Base-by-base conservation (phyloP, 2,113 vertebrate genomes). In the Lophius piscatorius region DNA sequence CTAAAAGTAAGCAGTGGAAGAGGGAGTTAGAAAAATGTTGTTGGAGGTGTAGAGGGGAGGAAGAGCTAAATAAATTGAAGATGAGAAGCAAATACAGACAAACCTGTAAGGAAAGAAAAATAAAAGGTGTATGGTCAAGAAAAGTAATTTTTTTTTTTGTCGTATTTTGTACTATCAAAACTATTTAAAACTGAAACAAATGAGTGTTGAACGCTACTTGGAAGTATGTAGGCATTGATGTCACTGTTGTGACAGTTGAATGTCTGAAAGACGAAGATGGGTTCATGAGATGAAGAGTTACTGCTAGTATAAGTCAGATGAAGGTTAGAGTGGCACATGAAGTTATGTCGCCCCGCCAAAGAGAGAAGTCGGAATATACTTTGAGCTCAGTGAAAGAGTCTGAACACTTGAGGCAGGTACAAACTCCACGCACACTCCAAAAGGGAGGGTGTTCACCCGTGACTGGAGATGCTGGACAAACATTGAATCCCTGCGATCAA, bases 1-100 rank as follows among this genome's bases (percentile, higher is more conserved):
- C n/a, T n/a, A n/a, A n/a, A n/a, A n/a, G n/a, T 66, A 50, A 69
- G 44, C 38, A 40, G 20, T 48, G 63, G 12, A 17, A 31, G 21
- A 16, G 42, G 24, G 26, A 40, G 57, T 42, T 21, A 44, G 51
- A 8, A 26, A 57, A 38, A 47, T 21, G 33, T 13, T 42, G 55
- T 33, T 40, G 13, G 8, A 39, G 3, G 12, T 38, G 65, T 21
- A 12, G 21, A 46, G 45, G 44, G 13, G 50, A 66, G 51, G 42
- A 55, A 18, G 48, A 77, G 49, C 12, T 22, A 33, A 60, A 60
- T 11, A 29, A 22, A 47, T 13, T 9, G 47, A 48, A 67, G 16
- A 51, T 21, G 61, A 58, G 52, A 35, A 41, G 38, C 44, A 28
- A 55, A 33, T 42, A 20, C 3, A 62, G 49, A n/a, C 40, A 11